phyloP scores from a whole-genome alignment of 2,113 vertebrate genomes.

The mouse (Mus musculus) region GRCm39 chr16:73705501-73706000 shows the following conservation, averaged over 20 bases:
- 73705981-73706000: slow-evolving; percentile 25
- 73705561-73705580: background rate
- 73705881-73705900: background rate
- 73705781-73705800: background rate
- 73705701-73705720: background rate
- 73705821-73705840: rapidly evolving
- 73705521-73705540: background rate
- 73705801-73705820: background rate
- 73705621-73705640: background rate
- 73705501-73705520: background rate
- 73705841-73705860: background rate
- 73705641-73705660: background rate
- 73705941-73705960: background rate
- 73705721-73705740: background rate
- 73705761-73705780: background rate
- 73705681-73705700: background rate
- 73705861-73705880: background rate
- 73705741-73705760: background rate
- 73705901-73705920: background rate
- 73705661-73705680: background rate
- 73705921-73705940: background rate
- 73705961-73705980: background rate
- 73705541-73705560: background rate
- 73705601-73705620: background rate
- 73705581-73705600: background rate